Evolutionary conservation across 1,140 invertebrate species (phyloP).

Genomic region (Ctenoplectra terminalis): DNA sequence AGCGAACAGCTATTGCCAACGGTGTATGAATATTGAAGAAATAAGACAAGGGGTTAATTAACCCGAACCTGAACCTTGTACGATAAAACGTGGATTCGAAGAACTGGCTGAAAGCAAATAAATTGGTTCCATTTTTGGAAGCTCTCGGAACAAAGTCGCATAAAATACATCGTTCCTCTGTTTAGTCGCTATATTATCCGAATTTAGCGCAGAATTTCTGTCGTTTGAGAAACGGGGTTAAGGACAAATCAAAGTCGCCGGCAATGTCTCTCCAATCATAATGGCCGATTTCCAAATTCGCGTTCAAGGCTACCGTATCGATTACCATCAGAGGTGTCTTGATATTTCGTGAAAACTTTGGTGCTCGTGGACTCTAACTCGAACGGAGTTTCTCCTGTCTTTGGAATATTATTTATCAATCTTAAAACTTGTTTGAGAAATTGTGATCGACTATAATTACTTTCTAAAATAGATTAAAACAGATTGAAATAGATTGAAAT

Average conservation of each 20-base stretch:
- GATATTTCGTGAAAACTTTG: background rate
- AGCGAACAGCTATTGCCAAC: too few relatives aligned
- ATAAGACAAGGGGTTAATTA: too few relatives aligned
- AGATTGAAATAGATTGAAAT: too few relatives aligned
- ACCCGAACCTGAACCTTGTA: too few relatives aligned
- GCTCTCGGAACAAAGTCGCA: too few relatives aligned
- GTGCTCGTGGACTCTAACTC: background rate
- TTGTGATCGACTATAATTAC: too few relatives aligned
- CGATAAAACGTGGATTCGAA: too few relatives aligned
- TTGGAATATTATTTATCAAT: too few relatives aligned
- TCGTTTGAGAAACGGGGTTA: conserved; percentile 32
- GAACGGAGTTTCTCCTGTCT: background rate
- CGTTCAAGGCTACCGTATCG: conserved; percentile 47
- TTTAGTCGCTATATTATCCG: background rate
- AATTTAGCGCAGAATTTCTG: conserved; percentile 18
- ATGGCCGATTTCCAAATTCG: conserved; percentile 54
- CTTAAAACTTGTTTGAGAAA: too few relatives aligned
- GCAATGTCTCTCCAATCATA: conserved; percentile 48
- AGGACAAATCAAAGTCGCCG: conserved; percentile 49
- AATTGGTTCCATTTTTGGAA: background rate
- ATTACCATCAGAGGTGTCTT: conserved; percentile 8
- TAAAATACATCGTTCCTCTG: background rate
- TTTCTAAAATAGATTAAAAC: too few relatives aligned
- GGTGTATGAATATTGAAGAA: too few relatives aligned
- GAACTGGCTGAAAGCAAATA: too few relatives aligned